Percentiles rank a stretch among this genome's conserved stretches.
Conservation (phyloP, 2,113 vertebrate genomes). For the Amphilophus citrinellus region DNA sequence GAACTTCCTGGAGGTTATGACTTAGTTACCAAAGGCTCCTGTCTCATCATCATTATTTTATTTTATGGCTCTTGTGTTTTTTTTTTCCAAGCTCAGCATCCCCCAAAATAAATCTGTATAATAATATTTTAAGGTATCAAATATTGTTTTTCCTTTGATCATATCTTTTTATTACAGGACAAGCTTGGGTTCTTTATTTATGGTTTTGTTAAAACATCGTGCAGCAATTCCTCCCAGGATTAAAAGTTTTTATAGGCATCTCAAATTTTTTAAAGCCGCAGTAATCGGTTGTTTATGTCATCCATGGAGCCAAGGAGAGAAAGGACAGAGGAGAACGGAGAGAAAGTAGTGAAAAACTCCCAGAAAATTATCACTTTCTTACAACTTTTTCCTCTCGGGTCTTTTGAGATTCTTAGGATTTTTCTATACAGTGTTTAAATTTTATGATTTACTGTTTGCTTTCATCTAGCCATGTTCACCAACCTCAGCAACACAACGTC, state of each 20-base stretch:
- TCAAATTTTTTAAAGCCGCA: background rate
- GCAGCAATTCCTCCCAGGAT: background rate
- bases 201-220: background rate
- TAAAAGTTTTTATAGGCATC: background rate
- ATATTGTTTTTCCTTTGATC: background rate
- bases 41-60: background rate
- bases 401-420: background rate
- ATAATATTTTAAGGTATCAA: background rate
- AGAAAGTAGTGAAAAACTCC: background rate
- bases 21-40: constrained; percentile 16
- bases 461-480: background rate
- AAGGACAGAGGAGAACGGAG: accelerated
- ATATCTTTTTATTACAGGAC: background rate
- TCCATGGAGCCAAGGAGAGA: background rate
- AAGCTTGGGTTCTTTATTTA: background rate
- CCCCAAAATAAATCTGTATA: background rate
- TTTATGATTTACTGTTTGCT: background rate
- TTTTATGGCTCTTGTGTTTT: constrained; percentile 11
- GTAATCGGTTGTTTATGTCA: background rate
- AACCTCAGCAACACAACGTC: background rate
- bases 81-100: background rate
- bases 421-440: background rate
- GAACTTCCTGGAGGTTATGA: background rate
- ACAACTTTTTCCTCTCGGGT: background rate
- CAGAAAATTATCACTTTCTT: background rate